phyloP scores from a whole-genome alignment of 1,140 invertebrate genomes.

The Pseudomyrmex sp. region DNA sequence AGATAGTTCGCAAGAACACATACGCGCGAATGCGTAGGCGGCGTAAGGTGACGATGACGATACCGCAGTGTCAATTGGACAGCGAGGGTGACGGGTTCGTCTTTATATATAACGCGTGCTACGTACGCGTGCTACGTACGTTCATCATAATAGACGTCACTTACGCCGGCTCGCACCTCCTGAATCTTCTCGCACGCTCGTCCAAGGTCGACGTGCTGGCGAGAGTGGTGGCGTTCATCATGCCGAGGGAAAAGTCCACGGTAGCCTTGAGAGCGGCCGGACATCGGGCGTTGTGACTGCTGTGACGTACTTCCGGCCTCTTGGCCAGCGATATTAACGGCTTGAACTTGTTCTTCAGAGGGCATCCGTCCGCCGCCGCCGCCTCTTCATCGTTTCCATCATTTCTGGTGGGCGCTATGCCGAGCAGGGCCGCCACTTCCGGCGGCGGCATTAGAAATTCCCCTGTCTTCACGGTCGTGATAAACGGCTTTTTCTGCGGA shows the following conservation, averaged over 20 bases:
- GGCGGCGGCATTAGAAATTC: constrained; percentile 92
- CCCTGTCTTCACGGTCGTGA: constrained; percentile 92
- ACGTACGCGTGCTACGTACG: not conserved
- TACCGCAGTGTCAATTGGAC: constrained; percentile 1
- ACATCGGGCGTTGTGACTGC: constrained; percentile 78
- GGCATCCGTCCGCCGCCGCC: constrained; percentile 53
- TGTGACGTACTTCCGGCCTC: constrained; percentile 80
- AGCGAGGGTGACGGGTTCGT: not conserved
- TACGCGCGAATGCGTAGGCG: too few species aligned
- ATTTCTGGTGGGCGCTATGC: constrained; percentile 81
- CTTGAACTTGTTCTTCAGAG: constrained; percentile 75
- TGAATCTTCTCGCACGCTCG: constrained; percentile 65
- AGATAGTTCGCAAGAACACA: too few species aligned
- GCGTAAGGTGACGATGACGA: too few species aligned
- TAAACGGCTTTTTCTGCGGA: constrained; percentile 86
- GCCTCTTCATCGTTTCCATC: constrained; percentile 62
- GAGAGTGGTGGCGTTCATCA: constrained; percentile 73
- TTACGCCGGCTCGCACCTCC: constrained; percentile 58
- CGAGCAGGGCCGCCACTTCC: constrained; percentile 88
- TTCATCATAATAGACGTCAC: constrained; percentile 10
- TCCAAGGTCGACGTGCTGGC: constrained; percentile 73
- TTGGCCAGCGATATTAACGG: constrained; percentile 77
- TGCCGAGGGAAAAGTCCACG: constrained; percentile 77
- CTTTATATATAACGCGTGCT: constrained; percentile 15
- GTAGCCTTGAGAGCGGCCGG: constrained; percentile 80